Conservation (phyloP, 2,888 invertebrate species). For the Amiota mariae region DNA sequence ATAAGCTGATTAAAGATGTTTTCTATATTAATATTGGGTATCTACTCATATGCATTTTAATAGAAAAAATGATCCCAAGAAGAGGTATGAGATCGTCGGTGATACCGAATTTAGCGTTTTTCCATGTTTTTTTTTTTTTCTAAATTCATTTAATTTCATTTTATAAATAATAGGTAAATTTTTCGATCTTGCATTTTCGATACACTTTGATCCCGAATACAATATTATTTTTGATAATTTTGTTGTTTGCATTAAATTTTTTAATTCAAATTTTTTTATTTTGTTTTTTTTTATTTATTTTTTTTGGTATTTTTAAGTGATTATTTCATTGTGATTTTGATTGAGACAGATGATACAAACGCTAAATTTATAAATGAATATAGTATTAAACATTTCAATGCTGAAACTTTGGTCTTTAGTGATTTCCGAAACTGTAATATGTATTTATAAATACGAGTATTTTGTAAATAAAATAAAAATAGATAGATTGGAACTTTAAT, state of each 20-base stretch:
- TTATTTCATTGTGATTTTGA: constrained; percentile 27
- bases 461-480: no score
- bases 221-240: constrained; percentile 65
- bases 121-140: constrained; percentile 24
- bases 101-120: no score
- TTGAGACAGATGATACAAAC: constrained; percentile 59
- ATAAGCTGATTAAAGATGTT: no score
- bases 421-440: no score
- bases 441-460: no score
- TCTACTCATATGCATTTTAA: no score
- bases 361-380: constrained; percentile 48
- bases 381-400: no score
- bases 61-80: no score
- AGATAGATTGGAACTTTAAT: no score
- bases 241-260: constrained; percentile 51
- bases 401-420: no score
- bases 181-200: constrained; percentile 48
- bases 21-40: no score
- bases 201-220: constrained; percentile 68
- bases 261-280: constrained; percentile 57
- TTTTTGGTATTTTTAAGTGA: constrained; percentile 33
- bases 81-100: no score
- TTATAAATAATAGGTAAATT: not conserved
- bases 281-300: constrained; percentile 53
- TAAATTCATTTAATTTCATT: constrained; percentile 33